Evolutionary conservation across 2,797 vertebrate genomes (phyloP), one percentile per base, ranked within the genome.

Genomic region (Podarcis siculus): DNA sequence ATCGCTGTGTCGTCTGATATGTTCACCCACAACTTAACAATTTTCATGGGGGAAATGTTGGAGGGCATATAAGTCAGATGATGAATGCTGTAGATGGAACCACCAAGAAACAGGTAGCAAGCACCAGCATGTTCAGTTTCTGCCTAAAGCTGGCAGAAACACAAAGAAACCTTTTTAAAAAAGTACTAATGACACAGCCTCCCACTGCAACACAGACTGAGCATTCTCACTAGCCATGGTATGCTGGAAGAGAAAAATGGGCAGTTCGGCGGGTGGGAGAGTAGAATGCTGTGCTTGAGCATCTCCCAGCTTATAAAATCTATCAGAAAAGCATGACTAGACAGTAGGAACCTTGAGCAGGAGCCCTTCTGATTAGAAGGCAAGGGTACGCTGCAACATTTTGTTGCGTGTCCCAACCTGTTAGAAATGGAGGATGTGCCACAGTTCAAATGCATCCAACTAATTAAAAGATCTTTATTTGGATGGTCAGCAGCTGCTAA

Each of bases 401-500:
- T 73, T 73, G 32, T 37, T 73, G 71, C 6, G 3, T 32, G 71
- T 37, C 71, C 32, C 32, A 67, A 5, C 66, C 10, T 89, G 86
- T 85, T 90, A 86, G 86, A 45, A 92, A 92, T 84, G 55, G 78
- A 80, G 82, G 82, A 94, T 87, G 88, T 85, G 89, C 45, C 91
- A 82, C 61, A 0, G 66, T 91, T 93, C 89, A 91, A 89, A 90
- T 64, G 39, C 2, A 6, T 17, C 23, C 37, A 39, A 39, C 23
- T 3, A 39, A 23, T 76, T 27, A 76, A 76, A 78, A 45, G 5
- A 25, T 27, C 39, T 77, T 90, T 90, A 91, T 91, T 92, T 87
- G 90, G 92, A 89, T 85, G 88, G 87, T 88, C 87, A 75, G 93
- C 93, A 92, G 83, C 86, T 94, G 86, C 90, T 95, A 90, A 17